Base-by-base conservation (phyloP, 1,140 invertebrate genomes). In the Hydropsyche tenuis region DNA sequence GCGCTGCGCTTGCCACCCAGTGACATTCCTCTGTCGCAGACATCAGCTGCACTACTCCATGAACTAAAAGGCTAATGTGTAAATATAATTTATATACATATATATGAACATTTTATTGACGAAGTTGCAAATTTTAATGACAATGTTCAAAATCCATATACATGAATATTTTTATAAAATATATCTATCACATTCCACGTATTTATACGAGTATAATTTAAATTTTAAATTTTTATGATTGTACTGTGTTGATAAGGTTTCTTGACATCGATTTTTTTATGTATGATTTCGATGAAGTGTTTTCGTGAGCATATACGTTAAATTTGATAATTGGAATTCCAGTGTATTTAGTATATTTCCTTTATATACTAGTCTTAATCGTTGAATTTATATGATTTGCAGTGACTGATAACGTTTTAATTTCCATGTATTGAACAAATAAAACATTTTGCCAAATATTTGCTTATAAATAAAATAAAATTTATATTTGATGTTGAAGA, bases 1-100 rank as follows among this genome's bases (percentile, higher is more conserved):
- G 84, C 73, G 46, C 73, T 70, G 69, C 75, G 42, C 69, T 72
- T 42, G 82, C 82, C 78, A 82, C 82, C 82, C 81, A 73, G 48
- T 71, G 65, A 71, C 71, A 70, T 70, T 68, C 64, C 45, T n/a
- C 42, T 11, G 5, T 46, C 60, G 14, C 62, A 66, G 30, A 46
- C 37, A 14, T 45, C 27, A 14, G 4, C 27, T 56, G 20, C 46
- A 14, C 23, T 14, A 30, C 48, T 56, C 11, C 51, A 46, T 70
- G 42, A 70, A 70, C 51, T 43, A 12, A 56, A 70, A 56, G 51
- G 68, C 51, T 68, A 68, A 68, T 43, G 48, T 53, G 48, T 16
- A 53, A 7, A 16, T 5, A n/a, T 53, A 6, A 53, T 53, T 6
- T 4, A 14, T 48, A 14, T 48, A 16, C 16, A 3, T 48, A 12